Evolutionary conservation across 2,113 vertebrate genomes (phyloP), one percentile per base, ranked within the genome.

Genomic region (Brachirus orientalis): DNA sequence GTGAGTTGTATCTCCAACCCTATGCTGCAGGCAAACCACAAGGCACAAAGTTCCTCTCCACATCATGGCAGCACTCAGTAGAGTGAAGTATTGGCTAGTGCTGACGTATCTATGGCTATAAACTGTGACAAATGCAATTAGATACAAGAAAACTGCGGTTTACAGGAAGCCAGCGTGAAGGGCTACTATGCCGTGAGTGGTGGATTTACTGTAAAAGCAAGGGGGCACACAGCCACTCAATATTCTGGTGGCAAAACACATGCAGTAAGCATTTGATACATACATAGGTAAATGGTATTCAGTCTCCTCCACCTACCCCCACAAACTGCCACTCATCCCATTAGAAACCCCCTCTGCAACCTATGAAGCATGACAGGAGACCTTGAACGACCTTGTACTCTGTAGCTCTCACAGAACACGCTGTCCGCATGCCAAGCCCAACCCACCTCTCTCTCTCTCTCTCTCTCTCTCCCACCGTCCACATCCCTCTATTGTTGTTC

Each of bases 301-400:
- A n/a, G n/a, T n/a, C n/a, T n/a, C n/a, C n/a, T n/a, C n/a, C n/a
- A n/a, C n/a, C n/a, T n/a, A n/a, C n/a, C n/a, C n/a, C n/a, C n/a
- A n/a, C n/a, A n/a, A n/a, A n/a, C n/a, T n/a, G n/a, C n/a, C n/a
- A n/a, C n/a, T n/a, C n/a, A n/a, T n/a, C n/a, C n/a, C n/a, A n/a
- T n/a, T n/a, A n/a, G n/a, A n/a, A n/a, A n/a, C n/a, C n/a, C n/a
- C n/a, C n/a, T n/a, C 52, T 63, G 44, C 56, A 77, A 68, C 76
- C 50, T 63, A 57, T 78, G 70, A 77, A 64, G 77, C 79, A 59
- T 75, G 62, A 83, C 63, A 51, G 57, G 36, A 59, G 77, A 86
- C 86, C 87, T 90, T 91, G 86, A 87, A 72, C 17, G 58, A 86
- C 90, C 89, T 89, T 90, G 82, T 82, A 48, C 75, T 66, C 58